Conservation (phyloP, 2,888 invertebrate genomes). For the Saturnia pavonia region DNA sequence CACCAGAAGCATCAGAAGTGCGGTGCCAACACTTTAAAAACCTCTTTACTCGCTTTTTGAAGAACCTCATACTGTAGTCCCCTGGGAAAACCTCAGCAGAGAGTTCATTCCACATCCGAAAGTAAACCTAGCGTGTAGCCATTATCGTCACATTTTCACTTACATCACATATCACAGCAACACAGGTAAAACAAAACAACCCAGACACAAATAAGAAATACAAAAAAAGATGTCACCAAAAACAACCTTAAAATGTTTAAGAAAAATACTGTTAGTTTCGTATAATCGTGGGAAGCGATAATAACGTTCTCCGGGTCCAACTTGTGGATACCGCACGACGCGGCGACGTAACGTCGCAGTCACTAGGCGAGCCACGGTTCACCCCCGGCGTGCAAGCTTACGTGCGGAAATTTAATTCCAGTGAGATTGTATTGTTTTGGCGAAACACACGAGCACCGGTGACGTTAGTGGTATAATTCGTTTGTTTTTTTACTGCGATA, state of each 20-base stretch:
- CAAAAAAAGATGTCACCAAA: background rate
- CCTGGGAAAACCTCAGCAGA: too few relatives aligned
- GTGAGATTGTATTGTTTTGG: slow-evolving; percentile 54
- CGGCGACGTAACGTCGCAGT: slow-evolving; percentile 30
- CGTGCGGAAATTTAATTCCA: slow-evolving; percentile 50
- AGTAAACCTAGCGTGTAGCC: too few relatives aligned
- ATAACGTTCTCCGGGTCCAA: slow-evolving; percentile 50
- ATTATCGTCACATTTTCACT: too few relatives aligned
- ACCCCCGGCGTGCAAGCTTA: slow-evolving; percentile 43
- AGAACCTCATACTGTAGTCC: too few relatives aligned
- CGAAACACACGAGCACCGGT: slow-evolving; percentile 21
- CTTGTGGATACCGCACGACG: slow-evolving; percentile 41
- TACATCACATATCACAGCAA: too few relatives aligned
- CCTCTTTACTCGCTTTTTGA: too few relatives aligned
- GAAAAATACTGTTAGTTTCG: too few relatives aligned
- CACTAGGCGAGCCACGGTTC: slow-evolving; percentile 28
- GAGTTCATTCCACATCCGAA: too few relatives aligned
- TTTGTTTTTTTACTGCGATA: slow-evolving; percentile 20
- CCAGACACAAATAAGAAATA: background rate
- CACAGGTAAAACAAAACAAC: background rate
- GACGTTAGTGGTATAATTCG: slow-evolving; percentile 21
- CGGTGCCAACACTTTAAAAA: too few relatives aligned
- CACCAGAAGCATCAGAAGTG: too few relatives aligned
- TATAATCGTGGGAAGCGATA: slow-evolving; percentile 23
- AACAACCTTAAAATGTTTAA: background rate